These are phyloP conservation scores for Diachasma alloeum DNA, from an alignment of 1,140 invertebrate species.

Conservation along the genomic window DNA sequence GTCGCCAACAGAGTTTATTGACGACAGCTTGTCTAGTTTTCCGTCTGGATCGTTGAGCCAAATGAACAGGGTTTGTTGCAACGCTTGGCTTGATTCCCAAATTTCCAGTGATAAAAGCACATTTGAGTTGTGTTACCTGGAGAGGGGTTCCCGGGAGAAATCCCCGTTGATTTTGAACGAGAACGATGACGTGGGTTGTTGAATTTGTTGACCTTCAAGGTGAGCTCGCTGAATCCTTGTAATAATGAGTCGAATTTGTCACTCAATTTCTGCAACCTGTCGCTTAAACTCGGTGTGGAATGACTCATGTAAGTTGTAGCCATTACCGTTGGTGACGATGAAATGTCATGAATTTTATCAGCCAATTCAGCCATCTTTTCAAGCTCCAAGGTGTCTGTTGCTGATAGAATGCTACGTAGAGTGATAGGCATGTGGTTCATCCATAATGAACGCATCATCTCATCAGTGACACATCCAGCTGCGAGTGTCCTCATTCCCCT, in stretches of 20 bases:
- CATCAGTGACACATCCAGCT: slow-evolving; percentile 29
- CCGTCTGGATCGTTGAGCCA: background rate
- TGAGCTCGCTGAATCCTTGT: too few relatives aligned
- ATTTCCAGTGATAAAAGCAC: slow-evolving; percentile 23
- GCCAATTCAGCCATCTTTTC: slow-evolving; percentile 22
- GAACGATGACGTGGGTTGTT: too few relatives aligned
- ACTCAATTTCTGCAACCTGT: too few relatives aligned
- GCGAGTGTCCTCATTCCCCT: too few relatives aligned
- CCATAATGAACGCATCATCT: slow-evolving; percentile 35
- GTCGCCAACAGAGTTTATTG: background rate
- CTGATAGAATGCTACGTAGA: slow-evolving; percentile 13
- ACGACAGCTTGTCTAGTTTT: slow-evolving; percentile 28
- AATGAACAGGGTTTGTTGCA: slow-evolving; percentile 6
- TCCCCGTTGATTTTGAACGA: too few relatives aligned
- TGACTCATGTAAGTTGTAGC: background rate
- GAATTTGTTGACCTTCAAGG: too few relatives aligned
- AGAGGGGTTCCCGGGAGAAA: too few relatives aligned
- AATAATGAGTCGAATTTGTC: too few relatives aligned
- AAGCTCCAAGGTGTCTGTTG: background rate
- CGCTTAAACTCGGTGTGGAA: too few relatives aligned
- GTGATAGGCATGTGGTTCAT: slow-evolving; percentile 32
- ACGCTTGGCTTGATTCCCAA: background rate
- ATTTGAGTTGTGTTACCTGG: background rate
- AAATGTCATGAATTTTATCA: slow-evolving; percentile 2
- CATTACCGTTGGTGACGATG: background rate